Evolutionary conservation across 2,888 invertebrate species (phyloP), one percentile per base, ranked within the genome.

Genomic region (Noctua fimbriata): DNA sequence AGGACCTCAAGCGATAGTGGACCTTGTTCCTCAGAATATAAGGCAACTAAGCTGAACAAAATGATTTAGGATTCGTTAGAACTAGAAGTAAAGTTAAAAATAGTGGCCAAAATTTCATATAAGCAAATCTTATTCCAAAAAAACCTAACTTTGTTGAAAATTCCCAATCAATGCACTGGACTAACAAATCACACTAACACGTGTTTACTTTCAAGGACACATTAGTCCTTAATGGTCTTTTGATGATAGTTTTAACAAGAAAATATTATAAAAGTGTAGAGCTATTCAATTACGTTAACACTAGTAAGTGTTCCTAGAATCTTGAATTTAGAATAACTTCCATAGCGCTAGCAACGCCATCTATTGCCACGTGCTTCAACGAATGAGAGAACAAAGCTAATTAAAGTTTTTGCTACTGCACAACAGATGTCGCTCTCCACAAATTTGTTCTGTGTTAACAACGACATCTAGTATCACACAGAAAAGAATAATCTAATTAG

Each of bases 381-480:
- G 1, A 75, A 14, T 41, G 9, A 24, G 28, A 14, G 3, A 10
- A 28, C 24, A 10, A 12, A 24, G 12, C 21, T 5, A 3, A 28
- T 16, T 0, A 69, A 47, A 84, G 76, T 89, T 78, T 70, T 58
- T 81, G 89, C 92, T 93, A 91, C 87, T 89, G 82, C 73, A 75
- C 87, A 84, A 88, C 73, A 92, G 92, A 90, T 92, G 92, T 76
- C 89, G 32, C 85, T 88, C 2, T 63, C 12, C 24, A 9, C 24
- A 55, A 66, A 5, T 2, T 16, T 5, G 0, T 16, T 1, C 1
- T 24, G 2, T 9, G 12, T 3, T 2, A 16, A 2, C 3, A 58
- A 44, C 58, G 72, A 63, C 72, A 84, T 28, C 84, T 69, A 55
- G n/a, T 47, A 18, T 36, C 2, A 14, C 5, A 36, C n/a, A 52